Base-by-base conservation (phyloP, 1,140 invertebrate genomes). In the Cecropterus lyciades region DNA sequence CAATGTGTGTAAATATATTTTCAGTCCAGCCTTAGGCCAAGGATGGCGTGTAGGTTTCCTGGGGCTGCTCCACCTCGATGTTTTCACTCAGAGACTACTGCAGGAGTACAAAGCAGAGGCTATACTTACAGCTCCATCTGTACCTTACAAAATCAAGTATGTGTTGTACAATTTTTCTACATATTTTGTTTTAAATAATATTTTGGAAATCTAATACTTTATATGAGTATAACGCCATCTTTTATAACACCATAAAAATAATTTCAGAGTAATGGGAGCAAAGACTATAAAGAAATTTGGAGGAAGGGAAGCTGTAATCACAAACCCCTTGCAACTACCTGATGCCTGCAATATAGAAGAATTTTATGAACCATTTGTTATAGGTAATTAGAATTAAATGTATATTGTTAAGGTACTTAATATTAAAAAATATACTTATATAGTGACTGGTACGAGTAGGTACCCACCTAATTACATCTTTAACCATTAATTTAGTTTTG, bases 11-110 rank as follows among this genome's bases (percentile, higher is more conserved):
- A n/a, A 11, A 30, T 42, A n/a, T 51, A 42, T 75, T 92, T 93
- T 57, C 79, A 98, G 98, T 94, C 95, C 97, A 65, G 98, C 98
- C 3, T 91, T 99, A 48, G 99, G 99, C 10, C 96, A 97, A 87
- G 99, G 98, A 37, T 99, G 97, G 96, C 94, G 97, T 48, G 85
- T 99, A 30, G 98, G 98, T 4, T 99, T 99, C 89, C 92, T 99
- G 4, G 99, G 99, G 0, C 91, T 99, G 3, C 92, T 99, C 6
- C 99, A 99, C 85, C 95, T 99, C 94, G 98, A 99, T 90, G 98
- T 99, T 0, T 99, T 99, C 82, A 96, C 95, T 65, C 98, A 99
- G 86, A 93, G 99, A 16, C 91, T 99, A 16, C 95, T 99, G 75
- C 98, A 99, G 86, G 99, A 99, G 92, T 97, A 98, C 89, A 95